Evolutionary conservation across 1,140 invertebrate genomes (phyloP).

Genomic region (Plectrocnemia conspersa): DNA sequence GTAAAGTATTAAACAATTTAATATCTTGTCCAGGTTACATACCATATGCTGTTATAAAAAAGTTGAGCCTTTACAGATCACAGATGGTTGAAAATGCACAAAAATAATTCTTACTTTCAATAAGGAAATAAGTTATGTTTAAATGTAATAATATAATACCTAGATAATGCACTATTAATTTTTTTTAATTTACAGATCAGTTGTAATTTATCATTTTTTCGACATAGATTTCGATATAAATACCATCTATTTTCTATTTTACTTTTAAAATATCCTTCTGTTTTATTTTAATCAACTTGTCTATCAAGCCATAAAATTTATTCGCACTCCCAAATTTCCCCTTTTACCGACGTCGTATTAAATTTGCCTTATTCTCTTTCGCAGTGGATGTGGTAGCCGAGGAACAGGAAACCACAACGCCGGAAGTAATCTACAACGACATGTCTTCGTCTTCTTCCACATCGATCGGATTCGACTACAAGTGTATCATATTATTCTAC

Average conservation of each 20-base stretch:
- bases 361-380: constrained; percentile 19
- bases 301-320: background rate
- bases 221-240: background rate
- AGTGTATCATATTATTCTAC: background rate
- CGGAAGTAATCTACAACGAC: background rate
- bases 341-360: no score
- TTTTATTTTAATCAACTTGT: background rate
- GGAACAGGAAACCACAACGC: constrained; percentile 19
- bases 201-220: background rate
- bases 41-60: no score
- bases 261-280: background rate
- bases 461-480: background rate
- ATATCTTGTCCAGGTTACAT: no score
- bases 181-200: background rate
- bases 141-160: no score
- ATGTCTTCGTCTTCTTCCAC: background rate
- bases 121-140: no score
- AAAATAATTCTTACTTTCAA: no score
- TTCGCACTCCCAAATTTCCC: background rate
- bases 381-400: constrained; percentile 27
- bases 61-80: no score
- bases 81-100: no score
- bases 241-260: background rate
- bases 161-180: no score
- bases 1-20: no score